Conservation (phyloP, 2,113 vertebrate genomes). For the Agelaius phoeniceus region DNA sequence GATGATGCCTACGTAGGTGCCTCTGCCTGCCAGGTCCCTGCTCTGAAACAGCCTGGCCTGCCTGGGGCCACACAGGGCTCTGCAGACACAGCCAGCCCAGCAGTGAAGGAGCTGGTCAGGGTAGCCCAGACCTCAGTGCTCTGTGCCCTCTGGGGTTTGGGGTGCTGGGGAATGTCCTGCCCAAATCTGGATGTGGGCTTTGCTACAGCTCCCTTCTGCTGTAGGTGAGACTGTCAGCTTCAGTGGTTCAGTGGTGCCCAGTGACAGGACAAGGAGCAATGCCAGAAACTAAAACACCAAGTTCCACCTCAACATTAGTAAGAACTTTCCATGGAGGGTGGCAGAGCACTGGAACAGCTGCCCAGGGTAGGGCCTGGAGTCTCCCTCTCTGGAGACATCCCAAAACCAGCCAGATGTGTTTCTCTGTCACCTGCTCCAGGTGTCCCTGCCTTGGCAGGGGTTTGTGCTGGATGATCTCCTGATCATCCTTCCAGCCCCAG, state of each 20-base stretch:
- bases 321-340: neutral
- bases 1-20: constrained; percentile 95
- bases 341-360: neutral
- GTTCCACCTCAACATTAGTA: neutral
- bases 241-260: neutral
- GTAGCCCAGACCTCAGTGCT: neutral
- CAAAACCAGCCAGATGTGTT: neutral
- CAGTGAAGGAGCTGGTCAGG: accelerated
- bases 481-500: neutral
- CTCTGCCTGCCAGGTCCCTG: neutral
- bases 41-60: neutral
- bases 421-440: neutral
- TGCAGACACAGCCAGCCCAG: neutral
- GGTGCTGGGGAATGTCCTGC: neutral
- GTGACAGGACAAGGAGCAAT: neutral
- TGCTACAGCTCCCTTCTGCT: neutral
- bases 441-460: neutral
- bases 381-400: neutral
- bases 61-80: neutral
- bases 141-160: neutral
- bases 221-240: accelerated
- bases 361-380: neutral
- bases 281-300: neutral
- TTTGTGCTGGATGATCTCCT: neutral
- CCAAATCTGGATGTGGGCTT: accelerated